These are phyloP conservation scores for Diloba caeruleocephala DNA, from an alignment of 2,888 invertebrate genomes.

Conservation along the genomic window DNA sequence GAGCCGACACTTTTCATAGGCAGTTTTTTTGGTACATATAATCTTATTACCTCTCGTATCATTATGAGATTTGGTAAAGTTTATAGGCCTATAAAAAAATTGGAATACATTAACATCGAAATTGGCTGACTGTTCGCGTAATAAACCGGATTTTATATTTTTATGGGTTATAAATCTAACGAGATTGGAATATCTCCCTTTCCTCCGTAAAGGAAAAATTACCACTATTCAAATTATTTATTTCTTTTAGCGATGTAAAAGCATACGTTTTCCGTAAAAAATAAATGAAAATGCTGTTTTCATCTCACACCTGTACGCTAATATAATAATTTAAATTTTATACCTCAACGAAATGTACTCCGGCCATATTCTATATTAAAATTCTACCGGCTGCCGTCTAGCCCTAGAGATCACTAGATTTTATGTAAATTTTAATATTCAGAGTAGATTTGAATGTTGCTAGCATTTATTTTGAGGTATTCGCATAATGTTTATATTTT, in stretches of 20 bases:
- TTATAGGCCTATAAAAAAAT: slow-evolving; percentile 39
- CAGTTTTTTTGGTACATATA: slow-evolving; percentile 39
- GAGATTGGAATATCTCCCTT: slow-evolving; percentile 3
- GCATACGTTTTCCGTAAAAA: slow-evolving; percentile 3
- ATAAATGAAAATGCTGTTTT: slow-evolving; percentile 15
- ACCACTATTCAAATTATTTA: not conserved
- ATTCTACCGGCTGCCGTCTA: slow-evolving; percentile 15
- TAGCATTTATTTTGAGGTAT: slow-evolving; percentile 18
- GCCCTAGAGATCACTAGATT: slow-evolving; percentile 32
- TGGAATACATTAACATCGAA: slow-evolving; percentile 40
- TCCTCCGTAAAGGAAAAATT: slow-evolving; percentile 6
- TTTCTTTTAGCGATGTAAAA: slow-evolving; percentile 3
- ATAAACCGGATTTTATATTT: slow-evolving; percentile 45
- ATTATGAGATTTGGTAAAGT: slow-evolving; percentile 40
- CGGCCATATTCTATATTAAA: slow-evolving; percentile 39
- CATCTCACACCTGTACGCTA: slow-evolving; percentile 22
- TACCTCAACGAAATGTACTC: slow-evolving; percentile 23
- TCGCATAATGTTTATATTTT: no score
- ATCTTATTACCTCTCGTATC: slow-evolving; percentile 45
- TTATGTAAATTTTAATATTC: slow-evolving; percentile 34
- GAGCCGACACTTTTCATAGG: slow-evolving; percentile 42
- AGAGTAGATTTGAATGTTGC: slow-evolving; percentile 19
- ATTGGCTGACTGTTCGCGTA: slow-evolving; percentile 32
- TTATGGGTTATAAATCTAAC: slow-evolving; percentile 40
- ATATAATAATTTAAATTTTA: slow-evolving; percentile 36